Evolutionary conservation across 2,113 vertebrate species (phyloP).

Genomic region (Diphyllodes magnificus): DNA sequence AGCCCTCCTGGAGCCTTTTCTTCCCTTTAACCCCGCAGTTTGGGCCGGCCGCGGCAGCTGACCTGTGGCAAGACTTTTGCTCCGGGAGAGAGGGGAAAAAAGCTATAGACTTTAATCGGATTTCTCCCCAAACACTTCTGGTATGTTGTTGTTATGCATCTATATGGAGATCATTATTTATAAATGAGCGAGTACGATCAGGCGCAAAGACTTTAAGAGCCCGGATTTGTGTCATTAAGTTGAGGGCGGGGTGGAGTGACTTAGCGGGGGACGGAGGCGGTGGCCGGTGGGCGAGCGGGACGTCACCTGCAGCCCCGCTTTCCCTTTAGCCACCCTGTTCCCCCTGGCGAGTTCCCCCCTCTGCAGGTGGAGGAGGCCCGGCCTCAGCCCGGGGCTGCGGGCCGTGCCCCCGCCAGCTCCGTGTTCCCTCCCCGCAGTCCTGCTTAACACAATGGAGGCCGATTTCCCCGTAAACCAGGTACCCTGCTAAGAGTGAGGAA

Average conservation of each 20-base stretch:
- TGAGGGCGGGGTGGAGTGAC: background rate
- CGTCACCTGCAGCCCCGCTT: background rate
- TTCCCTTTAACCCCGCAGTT: background rate
- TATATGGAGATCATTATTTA: conserved; percentile 58
- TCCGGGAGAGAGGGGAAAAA: background rate
- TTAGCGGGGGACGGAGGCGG: background rate
- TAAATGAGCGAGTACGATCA: conserved; percentile 44
- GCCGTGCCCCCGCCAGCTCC: background rate
- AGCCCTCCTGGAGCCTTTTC: background rate
- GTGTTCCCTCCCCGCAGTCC: rapidly evolving
- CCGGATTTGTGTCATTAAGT: conserved; percentile 43
- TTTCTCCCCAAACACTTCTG: conserved; percentile 43
- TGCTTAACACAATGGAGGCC: background rate
- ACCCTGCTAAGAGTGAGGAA: background rate
- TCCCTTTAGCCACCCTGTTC: background rate
- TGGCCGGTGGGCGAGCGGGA: background rate
- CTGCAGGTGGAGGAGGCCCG: background rate
- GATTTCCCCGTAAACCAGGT: background rate
- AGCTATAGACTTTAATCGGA: conserved; percentile 50
- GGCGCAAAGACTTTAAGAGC: conserved; percentile 54
- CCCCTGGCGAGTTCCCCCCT: background rate
- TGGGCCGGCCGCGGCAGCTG: background rate
- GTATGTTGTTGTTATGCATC: conserved; percentile 54
- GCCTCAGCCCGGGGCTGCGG: background rate
- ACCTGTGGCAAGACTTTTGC: conserved; percentile 27